Evolutionary conservation across 2,888 invertebrate species (phyloP), one percentile per base, ranked within the genome.

Genomic region (Chromoteleia sp.): DNA sequence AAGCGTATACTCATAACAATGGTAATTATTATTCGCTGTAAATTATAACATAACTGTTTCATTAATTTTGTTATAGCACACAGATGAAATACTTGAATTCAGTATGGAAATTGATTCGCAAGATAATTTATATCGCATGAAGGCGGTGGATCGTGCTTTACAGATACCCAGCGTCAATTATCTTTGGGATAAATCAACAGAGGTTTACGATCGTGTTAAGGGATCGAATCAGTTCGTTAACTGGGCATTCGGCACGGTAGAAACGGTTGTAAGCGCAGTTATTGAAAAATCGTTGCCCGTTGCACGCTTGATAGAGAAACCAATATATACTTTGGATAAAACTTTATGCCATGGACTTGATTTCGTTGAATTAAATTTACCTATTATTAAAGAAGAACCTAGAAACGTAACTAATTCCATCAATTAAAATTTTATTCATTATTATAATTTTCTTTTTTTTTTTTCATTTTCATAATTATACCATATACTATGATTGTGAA

Each of bases 231-330:
- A 94, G 2, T 92, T 95, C 59, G 92, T 95, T 15, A 94, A 94
- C 90, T 95, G 95, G 95, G 95, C 95, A 0, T 91, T 95, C 2
- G 94, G 94, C 15, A 94, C 95, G 0, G 94, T 95, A 0, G 95
- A 95, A 87, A 87, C 81, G 52, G 82, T 87, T 17, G 76, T 89
- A 15, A 84, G 83, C 29, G 83, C 84, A 1, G 84, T 90, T 25
- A 82, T 88, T 25, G 87, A 88, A 70, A 89, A 87, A 52, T 87
- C 88, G 7, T 59, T 87, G 45, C 90, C 90, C 0, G 86, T 92
- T 14, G 91, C 89, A 1, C 87, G 87, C 70, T 84, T 89, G n/a
- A 88, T 93, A 85, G 93, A 93, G 87, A 91, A 92, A 52, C 93
- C 93, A 58, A 93, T 94, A 81, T 84, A 93, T 87, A 93, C 92